These are phyloP conservation scores for Reticulitermes lucifugus DNA, from an alignment of 2,888 invertebrate species.

Conservation along the genomic window DNA sequence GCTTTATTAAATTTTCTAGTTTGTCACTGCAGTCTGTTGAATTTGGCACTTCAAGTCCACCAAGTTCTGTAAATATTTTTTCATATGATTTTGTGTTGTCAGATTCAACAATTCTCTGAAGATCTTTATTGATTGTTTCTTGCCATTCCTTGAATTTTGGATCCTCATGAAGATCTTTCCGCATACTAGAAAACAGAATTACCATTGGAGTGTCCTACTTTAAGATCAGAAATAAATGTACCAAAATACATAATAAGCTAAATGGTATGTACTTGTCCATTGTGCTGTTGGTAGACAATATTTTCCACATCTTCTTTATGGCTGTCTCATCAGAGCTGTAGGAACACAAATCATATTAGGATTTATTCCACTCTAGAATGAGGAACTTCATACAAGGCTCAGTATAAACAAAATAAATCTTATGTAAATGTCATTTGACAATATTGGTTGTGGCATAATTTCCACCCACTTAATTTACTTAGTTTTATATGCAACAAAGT, in stretches of 20 bases:
- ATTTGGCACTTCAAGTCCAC: neutral
- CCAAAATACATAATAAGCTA: too few species aligned
- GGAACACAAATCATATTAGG: neutral
- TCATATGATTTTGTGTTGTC: conserved; percentile 29
- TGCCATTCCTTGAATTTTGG: neutral
- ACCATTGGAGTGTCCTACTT: neutral
- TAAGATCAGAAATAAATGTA: too few species aligned
- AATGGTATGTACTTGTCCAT: conserved; percentile 22
- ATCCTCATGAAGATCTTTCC: neutral
- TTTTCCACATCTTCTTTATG: conserved; percentile 2
- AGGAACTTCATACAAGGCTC: too few species aligned
- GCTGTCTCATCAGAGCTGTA: neutral
- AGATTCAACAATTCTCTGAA: neutral
- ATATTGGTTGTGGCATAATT: too few species aligned
- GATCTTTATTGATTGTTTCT: neutral
- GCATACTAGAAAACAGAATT: conserved; percentile 24
- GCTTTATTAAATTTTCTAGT: conserved; percentile 12
- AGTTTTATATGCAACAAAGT: too few species aligned
- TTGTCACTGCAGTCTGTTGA: neutral
- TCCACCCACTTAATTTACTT: too few species aligned
- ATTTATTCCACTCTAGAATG: too few species aligned
- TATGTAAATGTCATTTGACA: too few species aligned
- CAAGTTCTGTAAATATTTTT: conserved; percentile 20
- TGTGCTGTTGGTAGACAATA: neutral
- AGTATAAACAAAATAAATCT: too few species aligned